A percentile compares a stretch with the other conserved stretches of the same genome.
These are phyloP conservation scores for Oryzias sinensis DNA, from an alignment of 2,797 vertebrate species.

Conservation along the genomic window DNA sequence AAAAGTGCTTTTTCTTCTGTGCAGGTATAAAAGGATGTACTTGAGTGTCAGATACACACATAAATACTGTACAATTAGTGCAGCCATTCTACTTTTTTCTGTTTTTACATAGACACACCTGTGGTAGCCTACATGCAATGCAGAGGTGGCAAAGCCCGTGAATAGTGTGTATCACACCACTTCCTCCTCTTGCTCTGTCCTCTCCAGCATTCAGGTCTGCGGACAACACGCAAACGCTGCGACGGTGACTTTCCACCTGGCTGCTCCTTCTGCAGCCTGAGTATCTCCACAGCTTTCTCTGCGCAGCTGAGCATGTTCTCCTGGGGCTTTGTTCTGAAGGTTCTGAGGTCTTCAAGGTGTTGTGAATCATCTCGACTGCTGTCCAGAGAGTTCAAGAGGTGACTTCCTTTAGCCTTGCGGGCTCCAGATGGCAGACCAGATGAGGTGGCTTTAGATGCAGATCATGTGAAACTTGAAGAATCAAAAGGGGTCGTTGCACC, in stretches of 20 bases:
- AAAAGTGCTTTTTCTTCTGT: conserved; percentile 18
- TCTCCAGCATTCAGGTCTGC: conserved; percentile 62
- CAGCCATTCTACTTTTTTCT: neutral
- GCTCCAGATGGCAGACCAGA: conserved; percentile 20
- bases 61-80: conserved; percentile 3
- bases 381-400: neutral
- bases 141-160: conserved; percentile 88
- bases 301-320: conserved; percentile 57
- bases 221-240: conserved; percentile 69
- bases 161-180: conserved; percentile 85
- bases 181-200: conserved; percentile 34
- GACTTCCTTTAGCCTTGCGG: neutral
- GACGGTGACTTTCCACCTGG: conserved; percentile 62
- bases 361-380: conserved; percentile 67
- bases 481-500: no score
- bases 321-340: conserved; percentile 47
- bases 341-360: conserved; percentile 69
- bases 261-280: conserved; percentile 57
- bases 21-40: neutral
- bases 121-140: conserved; percentile 85
- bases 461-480: conserved; percentile 7
- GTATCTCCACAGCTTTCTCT: conserved; percentile 70
- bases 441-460: conserved; percentile 3
- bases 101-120: conserved; percentile 78
- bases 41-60: conserved; percentile 5